Evolutionary conservation across 2,888 invertebrate genomes (phyloP), one percentile per base, ranked within the genome.

Genomic region (Aphodius sticticus): DNA sequence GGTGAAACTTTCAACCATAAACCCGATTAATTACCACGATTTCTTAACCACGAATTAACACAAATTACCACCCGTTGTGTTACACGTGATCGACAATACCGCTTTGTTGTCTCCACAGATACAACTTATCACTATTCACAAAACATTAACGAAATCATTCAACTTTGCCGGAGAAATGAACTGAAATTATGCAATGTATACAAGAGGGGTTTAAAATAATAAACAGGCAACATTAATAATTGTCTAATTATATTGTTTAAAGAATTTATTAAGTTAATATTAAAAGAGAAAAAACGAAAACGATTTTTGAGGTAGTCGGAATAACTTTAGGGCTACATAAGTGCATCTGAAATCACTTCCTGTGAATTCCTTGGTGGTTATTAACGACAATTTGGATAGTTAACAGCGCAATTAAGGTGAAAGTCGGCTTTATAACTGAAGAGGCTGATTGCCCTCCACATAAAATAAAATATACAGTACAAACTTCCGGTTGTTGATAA

Each of bases 11-110:
- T 53, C 53, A 53, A 53, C 9, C 12, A 53, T 53, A 53, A 53
- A 12, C 9, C 1, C 53, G 53, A 53, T 53, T 53, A 53, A 53
- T 53, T 53, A 53, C 7, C 53, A 53, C 9, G 53, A 53, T 53
- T 53, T 53, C 53, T 53, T 53, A 53, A 53, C 53, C 53, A 53
- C 53, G 53, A 53, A 53, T 53, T 53, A 53, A 53, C 53, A 53
- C 53, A 53, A 53, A 53, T 53, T 53, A 53, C 53, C 53, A 53
- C 53, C 53, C 53, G 53, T 53, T 53, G 53, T 3, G 2, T 12
- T 7, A 53, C 53, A 53, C 53, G 53, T 53, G 26, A 26, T 26
- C 53, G 4, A 53, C 53, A 53, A 53, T 53, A 53, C 53, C 53
- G 7, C 53, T 53, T 53, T 12, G 53, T 53, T 53, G 53, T 53